Base-by-base conservation (phyloP, 1,140 invertebrate genomes). In the Brachionus rotundiformis region DNA sequence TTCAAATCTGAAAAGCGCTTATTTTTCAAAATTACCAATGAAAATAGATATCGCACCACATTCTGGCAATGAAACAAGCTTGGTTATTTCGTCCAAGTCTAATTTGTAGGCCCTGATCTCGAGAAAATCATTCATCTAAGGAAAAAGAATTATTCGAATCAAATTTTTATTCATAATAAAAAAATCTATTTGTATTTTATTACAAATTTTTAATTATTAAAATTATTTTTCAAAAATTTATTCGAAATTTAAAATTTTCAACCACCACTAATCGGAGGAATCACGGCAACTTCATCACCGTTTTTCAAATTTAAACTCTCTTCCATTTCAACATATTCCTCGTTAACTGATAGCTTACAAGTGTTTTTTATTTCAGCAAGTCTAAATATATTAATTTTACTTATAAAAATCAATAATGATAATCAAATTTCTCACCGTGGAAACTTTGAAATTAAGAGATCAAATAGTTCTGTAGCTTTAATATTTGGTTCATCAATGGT, bases 41-140 rank as follows among this genome's bases (percentile, higher is more conserved):
- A 98, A 98, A 39, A 94, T 86, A 3, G 94, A 94, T 25, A 94
- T 90, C 6, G 94, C 95, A 47, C 95, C 95, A 89, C 93, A 96
- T 61, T 90, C 90, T 73, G 92, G 89, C 49, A 92, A 91, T 13
- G 90, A 87, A 0, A 94, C 93, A 39, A 91, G 85, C 16, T 91
- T 87, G 39, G 91, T 90, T 59, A 94, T 91, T 54, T 90, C 87
- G 33, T 91, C 90, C n/a, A 94, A 86, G 84, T 91, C 89, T 47
- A 96, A 87, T 85, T 91, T 90, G 16, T 92, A 90, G 0, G 90
- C 84, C 3, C 91, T 91, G 16, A 97, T 85, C 83, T 92, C 91
- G 31, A 95, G 82, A 82, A 84, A 82, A 82, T 89, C 88, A 88
- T 90, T 90, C 47, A 86, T 89, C 36, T 44, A 47, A 29, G 10